phyloP scores from a whole-genome alignment of 2,113 vertebrate genomes.

The Meles meles region DNA sequence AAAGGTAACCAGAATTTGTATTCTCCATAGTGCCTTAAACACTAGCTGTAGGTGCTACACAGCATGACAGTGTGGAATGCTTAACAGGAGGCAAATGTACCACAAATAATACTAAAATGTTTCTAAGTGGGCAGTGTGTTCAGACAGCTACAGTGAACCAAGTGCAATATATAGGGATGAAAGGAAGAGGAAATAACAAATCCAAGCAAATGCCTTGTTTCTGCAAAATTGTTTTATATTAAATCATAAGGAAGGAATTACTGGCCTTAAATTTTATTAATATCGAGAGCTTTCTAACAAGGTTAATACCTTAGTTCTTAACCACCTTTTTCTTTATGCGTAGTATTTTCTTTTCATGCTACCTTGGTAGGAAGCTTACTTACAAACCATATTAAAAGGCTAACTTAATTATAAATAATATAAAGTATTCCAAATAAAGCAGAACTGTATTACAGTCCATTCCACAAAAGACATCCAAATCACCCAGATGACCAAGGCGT shows the following conservation, averaged over 20 bases:
- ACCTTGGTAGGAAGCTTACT: constrained; percentile 52
- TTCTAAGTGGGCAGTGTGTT: constrained; percentile 32
- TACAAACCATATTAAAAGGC: constrained; percentile 63
- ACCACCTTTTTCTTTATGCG: constrained; percentile 22
- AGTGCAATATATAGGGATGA: constrained; percentile 77
- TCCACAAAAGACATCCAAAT: constrained; percentile 41
- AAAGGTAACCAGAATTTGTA: constrained; percentile 22
- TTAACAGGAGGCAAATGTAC: constrained; percentile 34
- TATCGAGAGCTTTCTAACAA: constrained; percentile 23
- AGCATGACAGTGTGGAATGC: background rate
- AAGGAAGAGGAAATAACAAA: constrained; percentile 53
- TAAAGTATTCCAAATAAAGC: constrained; percentile 61
- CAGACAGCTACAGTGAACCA: constrained; percentile 56
- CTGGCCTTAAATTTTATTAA: constrained; percentile 67
- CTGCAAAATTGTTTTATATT: constrained; percentile 58
- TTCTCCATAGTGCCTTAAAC: constrained; percentile 67
- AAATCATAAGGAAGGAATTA: constrained; percentile 28
- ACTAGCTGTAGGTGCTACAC: constrained; percentile 61
- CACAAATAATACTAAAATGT: constrained; percentile 2
- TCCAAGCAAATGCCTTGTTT: constrained; percentile 61
- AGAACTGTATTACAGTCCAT: constrained; percentile 36
- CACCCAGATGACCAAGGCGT: background rate
- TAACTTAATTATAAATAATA: constrained; percentile 61
- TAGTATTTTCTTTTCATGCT: constrained; percentile 61
- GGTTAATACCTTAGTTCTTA: constrained; percentile 19